phyloP scores from a whole-genome alignment of 1,140 invertebrate species.

The Lordiphosa clarofinis region DNA sequence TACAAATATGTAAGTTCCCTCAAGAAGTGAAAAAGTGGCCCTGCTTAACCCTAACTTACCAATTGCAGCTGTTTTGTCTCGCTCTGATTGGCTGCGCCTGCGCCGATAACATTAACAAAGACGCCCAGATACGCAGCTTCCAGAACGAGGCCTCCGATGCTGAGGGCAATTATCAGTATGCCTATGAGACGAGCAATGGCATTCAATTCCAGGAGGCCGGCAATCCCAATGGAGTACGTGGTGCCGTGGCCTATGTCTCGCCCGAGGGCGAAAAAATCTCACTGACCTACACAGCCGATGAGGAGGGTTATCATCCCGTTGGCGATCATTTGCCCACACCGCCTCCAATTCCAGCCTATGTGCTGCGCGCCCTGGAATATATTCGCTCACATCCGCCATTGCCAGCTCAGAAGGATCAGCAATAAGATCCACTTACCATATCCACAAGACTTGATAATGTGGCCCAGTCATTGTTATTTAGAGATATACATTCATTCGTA shows the following conservation, averaged over 20 bases:
- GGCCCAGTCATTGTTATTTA: slow-evolving; percentile 67
- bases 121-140: slow-evolving; percentile 75
- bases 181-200: slow-evolving; percentile 76
- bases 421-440: slow-evolving; percentile 28
- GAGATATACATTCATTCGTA: slow-evolving; percentile 44
- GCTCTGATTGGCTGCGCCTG: slow-evolving; percentile 56
- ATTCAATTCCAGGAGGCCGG: slow-evolving; percentile 72
- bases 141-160: slow-evolving; percentile 71
- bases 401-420: slow-evolving; percentile 66
- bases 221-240: slow-evolving; percentile 63
- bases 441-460: slow-evolving; percentile 13
- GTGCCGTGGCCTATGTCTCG: slow-evolving; percentile 63
- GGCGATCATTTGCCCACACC: slow-evolving; percentile 82
- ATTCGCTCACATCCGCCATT: slow-evolving; percentile 80
- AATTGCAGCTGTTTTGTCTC: slow-evolving; percentile 51
- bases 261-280: slow-evolving; percentile 80
- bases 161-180: slow-evolving; percentile 71
- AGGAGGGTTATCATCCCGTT: slow-evolving; percentile 82
- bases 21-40: not conserved
- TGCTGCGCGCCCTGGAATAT: slow-evolving; percentile 80
- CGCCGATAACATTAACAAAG: slow-evolving; percentile 76
- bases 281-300: slow-evolving; percentile 83
- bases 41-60: too few relatives aligned
- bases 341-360: slow-evolving; percentile 78
- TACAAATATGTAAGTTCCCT: slow-evolving; percentile 68